Base-by-base conservation (phyloP, 2,113 vertebrate genomes). In the Tetraodon nigroviridis region DNA sequence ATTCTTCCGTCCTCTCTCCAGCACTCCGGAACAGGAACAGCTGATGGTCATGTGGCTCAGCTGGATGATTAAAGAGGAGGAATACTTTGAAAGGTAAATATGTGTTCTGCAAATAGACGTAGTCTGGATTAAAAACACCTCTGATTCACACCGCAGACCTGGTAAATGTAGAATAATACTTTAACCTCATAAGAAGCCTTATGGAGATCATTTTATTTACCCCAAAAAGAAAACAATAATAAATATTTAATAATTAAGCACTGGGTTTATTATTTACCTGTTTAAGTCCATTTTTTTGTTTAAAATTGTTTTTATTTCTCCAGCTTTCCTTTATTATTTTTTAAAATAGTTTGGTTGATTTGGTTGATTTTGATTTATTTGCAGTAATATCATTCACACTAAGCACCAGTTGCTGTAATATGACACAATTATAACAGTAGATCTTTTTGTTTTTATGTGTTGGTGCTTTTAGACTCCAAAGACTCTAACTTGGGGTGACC, bases 1-100 rank as follows among this genome's bases (percentile, higher is more conserved):
- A 0, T 65, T 17, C n/a, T 27, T 6, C 21, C 17, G 19, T 82
- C 51, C 65, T 84, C 61, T 76, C n/a, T 86, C 1, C 64, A 99
- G 97, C 78, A 99, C 95, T 5, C 95, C 95, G 0, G 96, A 98
- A 58, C 97, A 99, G 76, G 96, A 99, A 61, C 95, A 98, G 22
- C 88, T 98, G 55, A 98, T 97, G 94, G 93, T 99, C 16, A 94
- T 97, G 86, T 99, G 97, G 97, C 90, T 99, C 17, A 98, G 94
- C 21, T 99, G 97, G 96, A 99, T 99, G 97, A 99, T 99, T 86
- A 98, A 98, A 83, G 97, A 99, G 74, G 97, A 99, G 82, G 97
- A 96, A 51, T 99, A 99, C 85, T 99, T 99, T 84, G 97, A 99
- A 79, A 99, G 97, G 97, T 99, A 79, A 84, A 66, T n/a, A 2